Conservation (phyloP, 1,140 invertebrate species). For the Lordiphosa stackelbergi region DNA sequence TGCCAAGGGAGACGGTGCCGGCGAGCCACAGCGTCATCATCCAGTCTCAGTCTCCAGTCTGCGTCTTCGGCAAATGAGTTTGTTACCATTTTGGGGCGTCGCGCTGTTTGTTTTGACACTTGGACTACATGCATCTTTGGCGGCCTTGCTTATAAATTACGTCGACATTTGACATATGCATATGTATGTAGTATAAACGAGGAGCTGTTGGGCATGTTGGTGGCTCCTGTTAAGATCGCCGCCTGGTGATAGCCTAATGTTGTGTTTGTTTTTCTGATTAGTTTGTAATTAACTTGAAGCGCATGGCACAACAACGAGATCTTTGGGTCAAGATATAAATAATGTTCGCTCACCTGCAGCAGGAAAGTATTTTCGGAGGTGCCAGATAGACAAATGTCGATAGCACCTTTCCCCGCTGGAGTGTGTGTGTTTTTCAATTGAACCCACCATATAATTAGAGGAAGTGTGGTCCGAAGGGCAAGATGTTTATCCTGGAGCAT, state of each 20-base stretch:
- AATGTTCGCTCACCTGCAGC: constrained; percentile 18
- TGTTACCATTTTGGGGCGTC: constrained; percentile 39
- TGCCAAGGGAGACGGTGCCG: constrained; percentile 52
- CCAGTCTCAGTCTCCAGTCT: not conserved
- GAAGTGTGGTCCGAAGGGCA: constrained; percentile 28
- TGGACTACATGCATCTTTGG: constrained; percentile 60
- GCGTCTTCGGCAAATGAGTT: constrained; percentile 31
- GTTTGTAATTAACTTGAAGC: constrained; percentile 66
- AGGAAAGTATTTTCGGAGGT: constrained; percentile 32
- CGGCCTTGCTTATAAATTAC: constrained; percentile 64
- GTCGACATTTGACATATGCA: constrained; percentile 54
- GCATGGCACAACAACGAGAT: constrained; percentile 22
- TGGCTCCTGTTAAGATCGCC: constrained; percentile 53
- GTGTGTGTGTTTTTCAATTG: constrained; percentile 40
- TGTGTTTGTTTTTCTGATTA: constrained; percentile 69
- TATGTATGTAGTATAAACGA: not conserved
- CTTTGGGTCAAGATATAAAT: constrained; percentile 19
- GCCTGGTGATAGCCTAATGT: constrained; percentile 59
- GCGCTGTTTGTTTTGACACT: constrained; percentile 67
- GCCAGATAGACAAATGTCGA: constrained; percentile 71
- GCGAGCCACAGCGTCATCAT: not conserved
- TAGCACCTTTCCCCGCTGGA: constrained; percentile 40
- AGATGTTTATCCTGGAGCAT: constrained; percentile 53
- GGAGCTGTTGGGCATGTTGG: constrained; percentile 17
- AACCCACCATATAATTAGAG: constrained; percentile 49